These are phyloP conservation scores for Gandaritis pyraliata DNA, from an alignment of 2,888 invertebrate genomes.

Conservation along the genomic window DNA sequence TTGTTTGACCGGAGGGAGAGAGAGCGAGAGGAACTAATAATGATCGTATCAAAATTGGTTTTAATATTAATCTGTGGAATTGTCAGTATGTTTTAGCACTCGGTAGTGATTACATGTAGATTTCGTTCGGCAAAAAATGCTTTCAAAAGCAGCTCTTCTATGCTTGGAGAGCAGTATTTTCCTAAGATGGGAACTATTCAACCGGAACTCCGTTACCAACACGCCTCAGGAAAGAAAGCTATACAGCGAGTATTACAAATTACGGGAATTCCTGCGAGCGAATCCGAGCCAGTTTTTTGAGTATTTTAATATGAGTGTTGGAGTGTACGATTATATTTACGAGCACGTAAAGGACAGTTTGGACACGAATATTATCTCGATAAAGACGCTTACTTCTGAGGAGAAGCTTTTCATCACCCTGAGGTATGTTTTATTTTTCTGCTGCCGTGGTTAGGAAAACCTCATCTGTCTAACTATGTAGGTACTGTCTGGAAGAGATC, in stretches of 20 bases:
- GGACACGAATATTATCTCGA: conserved; percentile 12
- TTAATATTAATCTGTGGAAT: too few relatives aligned
- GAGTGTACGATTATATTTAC: conserved; percentile 37
- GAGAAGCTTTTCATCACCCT: conserved; percentile 37
- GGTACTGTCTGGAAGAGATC: too few relatives aligned
- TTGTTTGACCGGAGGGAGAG: too few relatives aligned
- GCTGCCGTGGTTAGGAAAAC: too few relatives aligned
- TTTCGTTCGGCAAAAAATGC: conserved; percentile 22
- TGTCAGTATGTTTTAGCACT: too few relatives aligned
- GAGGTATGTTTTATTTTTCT: conserved; percentile 24
- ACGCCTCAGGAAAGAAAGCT: conserved; percentile 18
- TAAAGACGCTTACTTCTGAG: conserved; percentile 28
- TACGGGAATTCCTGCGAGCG: conserved; percentile 14
- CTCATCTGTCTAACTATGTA: too few relatives aligned
- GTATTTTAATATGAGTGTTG: conserved; percentile 29
- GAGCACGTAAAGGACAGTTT: conserved; percentile 27
- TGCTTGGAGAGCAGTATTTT: conserved; percentile 34
- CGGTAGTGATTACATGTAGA: neutral
- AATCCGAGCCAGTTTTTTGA: conserved; percentile 29
- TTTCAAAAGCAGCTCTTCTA: conserved; percentile 33
- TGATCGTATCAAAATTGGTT: too few relatives aligned
- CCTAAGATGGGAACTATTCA: conserved; percentile 31
- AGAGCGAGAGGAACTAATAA: too few relatives aligned
- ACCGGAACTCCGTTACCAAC: conserved; percentile 19
- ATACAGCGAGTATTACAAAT: conserved; percentile 25